Evolutionary conservation across 1,140 invertebrate species (phyloP), one percentile per base, ranked within the genome.

Genomic region (Lordiphosa mommai): DNA sequence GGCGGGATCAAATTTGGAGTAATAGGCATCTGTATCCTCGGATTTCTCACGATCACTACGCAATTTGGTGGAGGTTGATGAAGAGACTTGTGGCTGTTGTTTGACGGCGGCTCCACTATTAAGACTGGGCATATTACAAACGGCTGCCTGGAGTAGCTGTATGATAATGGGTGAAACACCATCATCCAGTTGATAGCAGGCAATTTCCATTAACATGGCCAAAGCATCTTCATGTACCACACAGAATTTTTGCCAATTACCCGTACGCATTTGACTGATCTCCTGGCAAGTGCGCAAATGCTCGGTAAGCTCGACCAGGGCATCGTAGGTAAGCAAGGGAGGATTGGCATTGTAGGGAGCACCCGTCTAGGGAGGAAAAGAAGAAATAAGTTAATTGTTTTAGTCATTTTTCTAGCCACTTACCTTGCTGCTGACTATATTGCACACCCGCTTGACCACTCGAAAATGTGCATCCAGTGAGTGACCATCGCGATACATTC

Each of bases 221-320:
- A 98, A 91, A 0, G 96, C 93, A 68, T 93, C 92, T 23, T 94
- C 91, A 61, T 96, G 93, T 16, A 92, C 91, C 7, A 93, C 89
- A 87, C 97, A 99, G 89, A 96, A 97, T 72, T 94, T 92, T 89
- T 99, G 97, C 98, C 98, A 99, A 90, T 99, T 99, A 50, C 94
- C 93, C 0, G 96, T 96, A n/a, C 97, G 93, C 67, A 93, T 94
- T 9, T 94, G 93, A 13, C 97, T 96, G 57, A 99, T 96, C 88
- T 99, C 98, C 47, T 95, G 93, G 73, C 97, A 98, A 10, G 95
- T 94, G 90, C 98, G 98, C 41, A 99, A 89, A 90, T 99, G 97
- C 88, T 99, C 98, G 70, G 98, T 97, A 10, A 99, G 90, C 58
- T 96, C 95, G 2, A 98, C 96, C 2, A 98, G 91, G 2, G 95